Evolutionary conservation across 2,113 vertebrate species (phyloP), one percentile per base, ranked within the genome.

Genomic region (Promerops cafer): DNA sequence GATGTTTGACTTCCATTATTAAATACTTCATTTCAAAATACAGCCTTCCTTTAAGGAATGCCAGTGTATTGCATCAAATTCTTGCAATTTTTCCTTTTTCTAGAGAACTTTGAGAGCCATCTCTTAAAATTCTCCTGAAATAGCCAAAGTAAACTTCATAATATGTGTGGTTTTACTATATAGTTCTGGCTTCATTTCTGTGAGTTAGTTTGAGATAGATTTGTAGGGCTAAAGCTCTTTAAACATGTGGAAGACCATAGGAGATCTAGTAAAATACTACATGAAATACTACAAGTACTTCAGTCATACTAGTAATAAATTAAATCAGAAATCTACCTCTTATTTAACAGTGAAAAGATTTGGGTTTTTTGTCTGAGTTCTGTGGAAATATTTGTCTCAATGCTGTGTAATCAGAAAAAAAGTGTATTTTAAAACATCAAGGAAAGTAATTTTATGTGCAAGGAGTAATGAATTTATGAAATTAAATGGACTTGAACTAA

Each of bases 381-480:
- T 54, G 10, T 45, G 31, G 30, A 90, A 91, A 37, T 80, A 86
- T 60, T 94, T 93, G 39, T 37, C 49, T 68, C 20, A 70, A 74
- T 59, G 8, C 5, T 14, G 11, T 74, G 21, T 57, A 90, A 75
- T 89, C 26, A 71, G 64, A 37, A 83, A 78, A 81, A 23, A 87
- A 44, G 6, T 24, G 10, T 54, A 31, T 83, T 90, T 93, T 31
- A 64, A 94, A 95, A 74, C 54, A 89, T 39, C 40, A 42, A 76
- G 33, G 11, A 28, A 93, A 90, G 33, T 80, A 77, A 83, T 94
- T 89, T 75, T 71, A 68, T 13, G 1, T 75, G 39, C 35, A 64
- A 88, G 42, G 27, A 63, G 16, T 71, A 94, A 95, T 66, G 17
- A 59, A 74, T 80, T 95, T 86, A 59, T 86, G 77, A 95, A 93